A percentile compares a stretch with the other conserved stretches of the same genome.
Conservation (phyloP, 2,888 invertebrate genomes). For the Cabera pusaria region DNA sequence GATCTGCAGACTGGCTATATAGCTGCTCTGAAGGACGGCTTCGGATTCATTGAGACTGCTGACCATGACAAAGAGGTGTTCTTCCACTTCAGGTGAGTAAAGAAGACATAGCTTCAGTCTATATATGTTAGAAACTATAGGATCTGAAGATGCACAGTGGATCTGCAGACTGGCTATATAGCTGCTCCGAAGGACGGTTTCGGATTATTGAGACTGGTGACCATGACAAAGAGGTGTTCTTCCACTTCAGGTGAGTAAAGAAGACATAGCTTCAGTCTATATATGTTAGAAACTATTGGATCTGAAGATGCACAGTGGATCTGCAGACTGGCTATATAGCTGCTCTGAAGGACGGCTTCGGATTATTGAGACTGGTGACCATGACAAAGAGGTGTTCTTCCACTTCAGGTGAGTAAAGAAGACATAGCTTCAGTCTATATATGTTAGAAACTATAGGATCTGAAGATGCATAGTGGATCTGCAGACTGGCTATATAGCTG, state of each 20-base stretch:
- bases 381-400: no score
- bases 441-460: no score
- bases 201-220: slow-evolving; percentile 98
- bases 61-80: slow-evolving; percentile 98
- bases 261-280: no score
- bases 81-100: slow-evolving; percentile 97
- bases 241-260: slow-evolving; percentile 96
- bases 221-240: slow-evolving; percentile 98
- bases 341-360: slow-evolving; percentile 98
- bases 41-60: slow-evolving; percentile 98
- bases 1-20: slow-evolving; percentile 89
- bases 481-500: no score
- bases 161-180: slow-evolving; percentile 89
- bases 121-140: slow-evolving; percentile 29
- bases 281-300: no score
- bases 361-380: no score
- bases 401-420: no score
- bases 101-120: no score
- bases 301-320: no score
- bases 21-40: slow-evolving; percentile 97
- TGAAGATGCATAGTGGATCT: no score
- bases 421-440: no score
- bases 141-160: no score
- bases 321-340: slow-evolving; percentile 97
- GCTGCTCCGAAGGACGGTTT: slow-evolving; percentile 98